Conservation (phyloP, 2,888 invertebrate genomes). For the Lycaena phlaeas region DNA sequence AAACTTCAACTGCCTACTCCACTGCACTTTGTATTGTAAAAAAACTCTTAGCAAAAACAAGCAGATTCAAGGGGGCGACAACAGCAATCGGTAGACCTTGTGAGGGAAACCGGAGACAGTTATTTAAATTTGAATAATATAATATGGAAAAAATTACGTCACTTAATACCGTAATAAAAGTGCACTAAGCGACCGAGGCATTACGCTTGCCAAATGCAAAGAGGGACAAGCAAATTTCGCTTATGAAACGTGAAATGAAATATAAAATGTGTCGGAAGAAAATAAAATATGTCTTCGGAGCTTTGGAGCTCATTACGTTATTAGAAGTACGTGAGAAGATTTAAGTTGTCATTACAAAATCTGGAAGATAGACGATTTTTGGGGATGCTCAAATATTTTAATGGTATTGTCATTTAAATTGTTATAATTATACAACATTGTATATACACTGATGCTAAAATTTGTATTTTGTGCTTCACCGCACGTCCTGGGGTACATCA, state of each 20-base stretch:
- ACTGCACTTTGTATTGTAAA: constrained; percentile 31
- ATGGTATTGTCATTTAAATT: constrained; percentile 2
- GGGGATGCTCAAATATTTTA: constrained; percentile 13
- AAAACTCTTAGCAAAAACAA: constrained; percentile 61
- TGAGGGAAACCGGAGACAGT: constrained; percentile 72
- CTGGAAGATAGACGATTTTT: constrained; percentile 24
- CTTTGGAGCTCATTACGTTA: constrained; percentile 65
- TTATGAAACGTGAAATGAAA: constrained; percentile 73
- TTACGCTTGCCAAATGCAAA: constrained; percentile 64
- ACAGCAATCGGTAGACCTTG: constrained; percentile 60
- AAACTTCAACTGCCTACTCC: no score
- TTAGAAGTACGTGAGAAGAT: constrained; percentile 66
- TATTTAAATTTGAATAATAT: constrained; percentile 76
- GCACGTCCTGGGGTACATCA: no score
- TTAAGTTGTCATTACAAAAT: constrained; percentile 45
- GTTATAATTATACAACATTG: not conserved
- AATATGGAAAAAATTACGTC: constrained; percentile 75
- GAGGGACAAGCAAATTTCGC: constrained; percentile 65
- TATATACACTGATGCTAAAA: no score
- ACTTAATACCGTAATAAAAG: constrained; percentile 75
- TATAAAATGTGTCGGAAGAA: constrained; percentile 63
- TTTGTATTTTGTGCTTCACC: no score
- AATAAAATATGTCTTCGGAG: constrained; percentile 65
- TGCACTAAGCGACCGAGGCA: constrained; percentile 72
- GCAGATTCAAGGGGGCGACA: constrained; percentile 58